These are phyloP conservation scores for Miichthys miiuy DNA, from an alignment of 2,797 vertebrate species.

Conservation along the genomic window DNA sequence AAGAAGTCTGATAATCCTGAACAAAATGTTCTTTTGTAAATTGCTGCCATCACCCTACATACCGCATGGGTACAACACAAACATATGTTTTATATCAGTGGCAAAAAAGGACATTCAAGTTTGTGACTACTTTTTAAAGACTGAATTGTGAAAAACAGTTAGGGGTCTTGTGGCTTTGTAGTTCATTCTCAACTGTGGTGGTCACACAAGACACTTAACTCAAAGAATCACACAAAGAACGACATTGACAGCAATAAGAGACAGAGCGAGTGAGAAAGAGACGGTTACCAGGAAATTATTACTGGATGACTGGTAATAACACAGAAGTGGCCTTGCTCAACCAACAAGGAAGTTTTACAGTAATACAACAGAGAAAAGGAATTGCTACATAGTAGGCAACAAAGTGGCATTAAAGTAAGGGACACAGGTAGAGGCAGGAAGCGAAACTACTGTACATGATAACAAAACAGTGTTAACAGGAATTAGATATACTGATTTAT, in stretches of 20 bases:
- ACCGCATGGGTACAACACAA: not conserved
- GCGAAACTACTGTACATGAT: not conserved
- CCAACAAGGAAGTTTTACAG: slow-evolving; percentile 62
- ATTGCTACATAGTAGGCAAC: not conserved
- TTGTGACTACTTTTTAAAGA: not conserved
- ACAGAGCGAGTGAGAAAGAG: not conserved
- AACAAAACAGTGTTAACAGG: slow-evolving; percentile 39
- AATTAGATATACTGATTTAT: slow-evolving; percentile 45
- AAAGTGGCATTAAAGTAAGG: slow-evolving; percentile 11
- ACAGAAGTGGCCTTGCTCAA: slow-evolving; percentile 38
- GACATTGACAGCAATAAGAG: slow-evolving; percentile 26
- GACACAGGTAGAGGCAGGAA: slow-evolving; percentile 33
- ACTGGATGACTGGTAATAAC: slow-evolving; percentile 39
- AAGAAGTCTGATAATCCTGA: not conserved
- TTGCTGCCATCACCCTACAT: not conserved
- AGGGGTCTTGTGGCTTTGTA: slow-evolving; percentile 14
- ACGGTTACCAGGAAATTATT: slow-evolving; percentile 63
- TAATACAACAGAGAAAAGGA: not conserved
- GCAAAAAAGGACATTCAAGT: not conserved
- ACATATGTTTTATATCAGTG: not conserved
- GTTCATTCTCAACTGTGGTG: slow-evolving; percentile 28
- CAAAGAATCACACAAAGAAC: slow-evolving; percentile 34
- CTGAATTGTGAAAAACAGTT: slow-evolving; percentile 15
- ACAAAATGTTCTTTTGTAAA: slow-evolving; percentile 30
- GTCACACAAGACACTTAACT: slow-evolving; percentile 47